Evolutionary conservation across 2,113 vertebrate species (phyloP).

Genomic region (Sula dactylatra): DNA sequence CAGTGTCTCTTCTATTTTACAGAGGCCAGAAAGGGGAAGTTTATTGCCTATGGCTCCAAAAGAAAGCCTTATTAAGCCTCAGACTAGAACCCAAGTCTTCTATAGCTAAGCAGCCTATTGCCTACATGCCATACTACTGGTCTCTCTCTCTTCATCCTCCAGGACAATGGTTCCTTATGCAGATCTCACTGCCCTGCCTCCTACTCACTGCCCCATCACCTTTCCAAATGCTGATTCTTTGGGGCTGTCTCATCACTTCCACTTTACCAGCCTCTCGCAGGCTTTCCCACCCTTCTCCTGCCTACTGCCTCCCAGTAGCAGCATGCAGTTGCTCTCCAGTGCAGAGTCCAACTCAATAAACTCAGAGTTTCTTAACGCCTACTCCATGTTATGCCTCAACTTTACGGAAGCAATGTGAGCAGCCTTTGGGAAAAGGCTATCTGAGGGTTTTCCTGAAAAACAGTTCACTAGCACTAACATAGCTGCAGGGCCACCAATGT

Average conservation of each 20-base stretch:
- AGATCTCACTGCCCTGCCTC: not conserved
- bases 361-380: not conserved
- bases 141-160: not conserved
- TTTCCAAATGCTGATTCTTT: not conserved
- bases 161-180: not conserved
- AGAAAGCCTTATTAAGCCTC: not conserved
- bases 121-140: not conserved
- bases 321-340: not conserved
- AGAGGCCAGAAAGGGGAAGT: not conserved
- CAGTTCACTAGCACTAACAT: not conserved
- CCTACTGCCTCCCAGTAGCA: not conserved
- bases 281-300: not conserved
- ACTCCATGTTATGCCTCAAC: not conserved
- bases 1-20: not conserved
- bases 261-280: not conserved
- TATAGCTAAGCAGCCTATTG: not conserved
- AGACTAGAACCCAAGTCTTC: not conserved
- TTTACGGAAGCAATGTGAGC: not conserved
- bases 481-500: not conserved
- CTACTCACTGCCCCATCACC: not conserved
- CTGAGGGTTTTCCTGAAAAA: not conserved
- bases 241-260: not conserved
- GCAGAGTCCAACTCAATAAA: not conserved
- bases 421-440: not conserved
- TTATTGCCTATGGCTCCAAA: not conserved